phyloP scores from a whole-genome alignment of 1,140 invertebrate genomes.

The Trinorchestia longiramus region DNA sequence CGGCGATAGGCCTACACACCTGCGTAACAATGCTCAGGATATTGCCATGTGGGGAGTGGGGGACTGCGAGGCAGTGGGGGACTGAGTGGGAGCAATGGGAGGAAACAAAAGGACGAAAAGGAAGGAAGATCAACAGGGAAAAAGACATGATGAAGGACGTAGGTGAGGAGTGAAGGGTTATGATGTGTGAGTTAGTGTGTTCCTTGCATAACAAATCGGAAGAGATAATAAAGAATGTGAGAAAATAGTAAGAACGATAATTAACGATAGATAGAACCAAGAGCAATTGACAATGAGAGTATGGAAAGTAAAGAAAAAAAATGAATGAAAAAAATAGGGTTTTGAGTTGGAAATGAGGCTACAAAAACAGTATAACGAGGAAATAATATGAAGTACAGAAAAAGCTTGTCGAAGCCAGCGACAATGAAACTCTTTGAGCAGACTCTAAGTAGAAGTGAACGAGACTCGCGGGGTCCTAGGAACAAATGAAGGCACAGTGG shows the following conservation, averaged over 20 bases:
- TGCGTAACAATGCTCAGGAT: slow-evolving; percentile 39
- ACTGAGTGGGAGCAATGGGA: neutral
- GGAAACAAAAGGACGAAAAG: neutral
- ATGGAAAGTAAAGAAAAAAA: neutral
- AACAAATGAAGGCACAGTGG: neutral
- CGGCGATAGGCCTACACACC: slow-evolving; percentile 8
- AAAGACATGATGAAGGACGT: neutral
- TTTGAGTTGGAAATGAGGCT: neutral
- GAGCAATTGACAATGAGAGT: neutral
- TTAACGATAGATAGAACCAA: no score
- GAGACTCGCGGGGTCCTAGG: neutral
- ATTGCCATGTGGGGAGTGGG: slow-evolving; percentile 15
- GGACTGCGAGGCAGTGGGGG: neutral
- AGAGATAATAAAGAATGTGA: neutral
- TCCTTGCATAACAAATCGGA: neutral
- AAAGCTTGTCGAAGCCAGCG: no score
- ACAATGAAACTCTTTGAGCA: neutral
- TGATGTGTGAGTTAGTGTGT: neutral
- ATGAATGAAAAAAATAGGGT: neutral
- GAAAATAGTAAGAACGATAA: neutral
- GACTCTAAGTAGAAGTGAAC: neutral
- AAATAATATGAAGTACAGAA: no score
- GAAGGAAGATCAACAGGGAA: neutral
- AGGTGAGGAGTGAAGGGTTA: neutral
- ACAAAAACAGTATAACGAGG: no score